Conservation (phyloP, 2,113 vertebrate genomes). For the Mugil cephalus region DNA sequence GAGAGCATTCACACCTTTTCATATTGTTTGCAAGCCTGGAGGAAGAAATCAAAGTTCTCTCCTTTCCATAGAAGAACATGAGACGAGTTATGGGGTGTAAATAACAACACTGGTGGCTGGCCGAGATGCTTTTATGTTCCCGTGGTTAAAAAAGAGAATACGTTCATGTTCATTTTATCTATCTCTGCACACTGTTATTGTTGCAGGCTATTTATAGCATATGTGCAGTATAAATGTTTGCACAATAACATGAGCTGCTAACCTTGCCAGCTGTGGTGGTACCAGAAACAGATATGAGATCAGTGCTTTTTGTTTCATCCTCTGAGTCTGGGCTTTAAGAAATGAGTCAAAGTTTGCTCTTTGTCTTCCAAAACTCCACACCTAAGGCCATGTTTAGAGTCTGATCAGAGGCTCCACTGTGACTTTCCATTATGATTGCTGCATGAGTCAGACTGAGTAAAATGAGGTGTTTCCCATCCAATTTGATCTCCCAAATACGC, state of each 20-base stretch:
- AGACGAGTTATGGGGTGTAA: conserved; percentile 31
- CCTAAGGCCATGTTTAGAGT: conserved; percentile 44
- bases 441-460: conserved; percentile 62
- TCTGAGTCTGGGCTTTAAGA: conserved; percentile 19
- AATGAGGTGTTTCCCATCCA: conserved; percentile 30
- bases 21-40: conserved; percentile 66
- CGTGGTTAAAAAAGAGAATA: neutral
- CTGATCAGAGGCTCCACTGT: conserved; percentile 13
- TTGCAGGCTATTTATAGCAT: no score
- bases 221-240: neutral
- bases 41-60: conserved; percentile 57
- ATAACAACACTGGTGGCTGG: conserved; percentile 33
- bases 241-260: conserved; percentile 6
- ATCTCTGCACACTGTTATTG: neutral
- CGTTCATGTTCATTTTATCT: neutral
- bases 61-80: conserved; percentile 41
- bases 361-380: conserved; percentile 23
- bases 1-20: conserved; percentile 46
- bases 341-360: conserved; percentile 39
- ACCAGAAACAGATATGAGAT: no score
- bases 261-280: neutral
- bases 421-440: conserved; percentile 33
- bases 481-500: conserved; percentile 36
- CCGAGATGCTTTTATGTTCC: conserved; percentile 1
- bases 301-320: conserved; percentile 27